A percentile compares a stretch with the other conserved stretches of the same genome.
Evolutionary conservation across 2,797 vertebrate species (phyloP).

Genomic region (Dryobates pubescens): DNA sequence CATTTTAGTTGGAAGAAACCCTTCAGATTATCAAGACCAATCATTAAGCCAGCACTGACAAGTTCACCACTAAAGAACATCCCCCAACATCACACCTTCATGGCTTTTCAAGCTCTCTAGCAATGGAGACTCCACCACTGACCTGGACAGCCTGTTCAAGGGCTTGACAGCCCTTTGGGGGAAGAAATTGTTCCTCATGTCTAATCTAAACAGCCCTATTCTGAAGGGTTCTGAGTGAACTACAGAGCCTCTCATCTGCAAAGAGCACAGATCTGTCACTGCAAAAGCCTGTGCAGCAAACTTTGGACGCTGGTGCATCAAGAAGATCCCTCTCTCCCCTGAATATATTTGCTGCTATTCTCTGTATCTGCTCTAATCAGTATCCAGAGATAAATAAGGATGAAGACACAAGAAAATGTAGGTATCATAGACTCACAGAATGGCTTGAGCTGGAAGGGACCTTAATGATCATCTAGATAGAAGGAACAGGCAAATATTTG

Average conservation of each 20-base stretch:
- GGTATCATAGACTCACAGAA: no score
- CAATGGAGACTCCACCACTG: neutral
- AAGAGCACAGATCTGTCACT: neutral
- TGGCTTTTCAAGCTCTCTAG: no score
- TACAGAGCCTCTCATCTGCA: neutral
- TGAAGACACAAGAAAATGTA: neutral
- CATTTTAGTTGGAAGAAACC: no score
- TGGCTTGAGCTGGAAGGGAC: no score
- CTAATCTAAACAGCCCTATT: neutral
- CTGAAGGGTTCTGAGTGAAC: neutral
- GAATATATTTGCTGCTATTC: neutral
- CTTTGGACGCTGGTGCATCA: neutral
- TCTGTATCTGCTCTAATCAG: neutral
- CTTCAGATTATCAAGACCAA: no score
- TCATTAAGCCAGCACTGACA: no score
- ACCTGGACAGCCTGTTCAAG: neutral
- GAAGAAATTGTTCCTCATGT: neutral
- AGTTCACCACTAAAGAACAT: no score
- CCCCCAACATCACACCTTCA: no score
- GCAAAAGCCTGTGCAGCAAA: neutral
- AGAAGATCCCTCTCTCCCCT: neutral
- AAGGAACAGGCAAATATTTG: neutral
- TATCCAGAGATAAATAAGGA: neutral
- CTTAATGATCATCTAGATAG: no score
- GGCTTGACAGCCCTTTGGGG: neutral